Conservation (phyloP, 2,113 vertebrate genomes). For the Ameiurus melas region DNA sequence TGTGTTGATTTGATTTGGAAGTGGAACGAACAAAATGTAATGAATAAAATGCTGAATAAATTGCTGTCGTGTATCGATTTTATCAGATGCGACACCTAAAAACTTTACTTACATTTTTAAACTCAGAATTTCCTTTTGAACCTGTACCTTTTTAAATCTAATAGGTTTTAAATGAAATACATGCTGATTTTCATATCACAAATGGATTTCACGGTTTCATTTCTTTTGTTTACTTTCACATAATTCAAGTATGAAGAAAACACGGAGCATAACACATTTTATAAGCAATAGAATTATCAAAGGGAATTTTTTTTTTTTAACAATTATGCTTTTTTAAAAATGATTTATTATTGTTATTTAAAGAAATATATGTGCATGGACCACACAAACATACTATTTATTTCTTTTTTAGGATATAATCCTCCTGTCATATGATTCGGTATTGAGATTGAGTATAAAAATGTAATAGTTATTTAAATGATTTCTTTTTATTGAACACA, state of each 20-base stretch:
- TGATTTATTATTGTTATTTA: too few relatives aligned
- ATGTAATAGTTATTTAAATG: neutral
- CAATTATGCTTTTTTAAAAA: neutral
- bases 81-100: neutral
- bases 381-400: neutral
- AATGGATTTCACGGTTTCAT: neutral
- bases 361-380: neutral
- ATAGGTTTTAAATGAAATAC: neutral
- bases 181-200: neutral
- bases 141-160: neutral
- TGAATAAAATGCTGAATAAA: conserved; percentile 8
- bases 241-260: neutral
- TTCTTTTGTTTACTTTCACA: neutral
- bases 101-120: too few relatives aligned
- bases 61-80: neutral
- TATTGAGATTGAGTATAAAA: neutral
- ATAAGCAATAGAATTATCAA: neutral
- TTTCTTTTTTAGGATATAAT: neutral
- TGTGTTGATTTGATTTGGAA: neutral
- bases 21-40: neutral
- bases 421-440: neutral
- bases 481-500: neutral
- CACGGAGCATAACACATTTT: neutral
- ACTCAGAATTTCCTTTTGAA: neutral
- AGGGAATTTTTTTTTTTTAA: neutral